Evolutionary conservation across 2,888 invertebrate species (phyloP).

Genomic region (Blastobasis adustella): DNA sequence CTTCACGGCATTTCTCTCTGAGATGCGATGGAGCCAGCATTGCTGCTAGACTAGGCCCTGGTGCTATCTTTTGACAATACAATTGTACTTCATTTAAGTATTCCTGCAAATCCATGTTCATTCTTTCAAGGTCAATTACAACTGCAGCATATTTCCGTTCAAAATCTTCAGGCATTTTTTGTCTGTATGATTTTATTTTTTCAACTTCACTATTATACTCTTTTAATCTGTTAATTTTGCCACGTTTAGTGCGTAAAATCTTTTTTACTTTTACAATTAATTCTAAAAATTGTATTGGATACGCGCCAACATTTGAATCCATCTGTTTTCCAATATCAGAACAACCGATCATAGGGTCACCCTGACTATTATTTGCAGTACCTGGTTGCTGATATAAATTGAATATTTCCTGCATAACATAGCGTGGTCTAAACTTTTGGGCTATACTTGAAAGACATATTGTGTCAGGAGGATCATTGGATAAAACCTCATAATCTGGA

Average conservation of each 20-base stretch:
- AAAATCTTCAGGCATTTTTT: conserved; percentile 88
- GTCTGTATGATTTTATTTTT: conserved; percentile 86
- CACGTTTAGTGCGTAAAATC: conserved; percentile 87
- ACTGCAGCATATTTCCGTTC: conserved; percentile 91
- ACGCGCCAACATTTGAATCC: conserved; percentile 80
- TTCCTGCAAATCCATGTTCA: conserved; percentile 91
- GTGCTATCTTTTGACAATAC: conserved; percentile 89
- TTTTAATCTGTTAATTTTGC: conserved; percentile 85
- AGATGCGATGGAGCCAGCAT: conserved; percentile 93
- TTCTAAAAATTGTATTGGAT: conserved; percentile 89
- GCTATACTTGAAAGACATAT: conserved; percentile 89
- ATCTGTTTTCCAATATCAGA: conserved; percentile 57
- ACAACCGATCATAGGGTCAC: conserved; percentile 82
- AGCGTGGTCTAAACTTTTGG: conserved; percentile 84
- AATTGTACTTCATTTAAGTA: conserved; percentile 90
- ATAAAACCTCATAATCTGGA: conserved; percentile 96
- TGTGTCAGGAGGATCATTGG: conserved; percentile 93
- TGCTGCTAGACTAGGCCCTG: conserved; percentile 88
- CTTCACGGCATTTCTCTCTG: conserved; percentile 89
- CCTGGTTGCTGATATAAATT: conserved; percentile 53
- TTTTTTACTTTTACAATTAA: conserved; percentile 91
- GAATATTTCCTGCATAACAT: conserved; percentile 74
- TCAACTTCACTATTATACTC: conserved; percentile 95
- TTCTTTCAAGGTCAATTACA: conserved; percentile 91
- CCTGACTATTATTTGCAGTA: conserved; percentile 61